phyloP scores from a whole-genome alignment of 2,797 vertebrate species.

The Silurus lanzhouensis region DNA sequence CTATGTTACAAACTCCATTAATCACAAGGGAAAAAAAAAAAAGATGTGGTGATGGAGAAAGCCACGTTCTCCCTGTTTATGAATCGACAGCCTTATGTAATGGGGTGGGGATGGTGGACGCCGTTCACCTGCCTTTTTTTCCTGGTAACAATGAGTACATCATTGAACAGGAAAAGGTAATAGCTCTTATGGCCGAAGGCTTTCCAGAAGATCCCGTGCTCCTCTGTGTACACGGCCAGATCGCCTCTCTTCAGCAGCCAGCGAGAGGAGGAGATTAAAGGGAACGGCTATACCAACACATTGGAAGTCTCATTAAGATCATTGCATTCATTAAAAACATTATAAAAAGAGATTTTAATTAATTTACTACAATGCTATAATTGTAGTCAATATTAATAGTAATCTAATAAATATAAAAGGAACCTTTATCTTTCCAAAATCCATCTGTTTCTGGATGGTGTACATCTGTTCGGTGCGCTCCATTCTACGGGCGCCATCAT shows the following conservation, averaged over 20 bases:
- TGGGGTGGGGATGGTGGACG: background rate
- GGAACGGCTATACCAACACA: conserved; percentile 79
- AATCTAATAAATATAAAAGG: background rate
- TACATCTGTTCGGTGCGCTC: conserved; percentile 95
- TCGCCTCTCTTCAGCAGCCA: conserved; percentile 92
- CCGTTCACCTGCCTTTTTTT: conserved; percentile 84
- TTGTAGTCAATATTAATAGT: background rate
- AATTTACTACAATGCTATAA: background rate
- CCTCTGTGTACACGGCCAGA: conserved; percentile 78
- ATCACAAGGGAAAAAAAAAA: background rate
- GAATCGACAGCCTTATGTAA: background rate
- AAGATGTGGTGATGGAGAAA: background rate
- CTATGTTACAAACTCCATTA: background rate
- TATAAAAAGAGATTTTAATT: background rate
- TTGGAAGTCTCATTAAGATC: background rate
- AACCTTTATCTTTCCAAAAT: conserved; percentile 96
- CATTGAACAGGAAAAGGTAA: conserved; percentile 91
- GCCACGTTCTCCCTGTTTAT: background rate
- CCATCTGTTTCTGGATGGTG: conserved; percentile 92
- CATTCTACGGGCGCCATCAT: conserved; percentile 90
- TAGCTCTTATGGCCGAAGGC: conserved; percentile 80
- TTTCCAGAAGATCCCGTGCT: conserved; percentile 84
- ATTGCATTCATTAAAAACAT: background rate
- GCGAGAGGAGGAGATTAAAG: conserved; percentile 86
- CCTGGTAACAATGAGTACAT: conserved; percentile 90